phyloP scores from a whole-genome alignment of 2,797 vertebrate genomes.

The Siniperca undulata region DNA sequence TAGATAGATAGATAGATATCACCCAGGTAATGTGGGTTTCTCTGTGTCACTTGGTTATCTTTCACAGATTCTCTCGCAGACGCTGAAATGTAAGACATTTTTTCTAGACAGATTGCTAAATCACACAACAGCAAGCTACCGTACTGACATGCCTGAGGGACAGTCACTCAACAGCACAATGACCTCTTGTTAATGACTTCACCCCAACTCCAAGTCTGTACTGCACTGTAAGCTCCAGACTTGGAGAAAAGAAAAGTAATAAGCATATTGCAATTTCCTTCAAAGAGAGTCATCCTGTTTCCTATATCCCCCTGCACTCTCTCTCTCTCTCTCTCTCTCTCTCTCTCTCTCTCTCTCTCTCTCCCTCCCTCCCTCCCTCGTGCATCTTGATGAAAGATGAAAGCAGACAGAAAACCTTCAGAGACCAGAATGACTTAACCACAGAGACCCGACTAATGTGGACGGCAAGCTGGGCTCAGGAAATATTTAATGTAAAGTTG shows the following conservation, averaged over 20 bases:
- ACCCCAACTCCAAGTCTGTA: constrained; percentile 28
- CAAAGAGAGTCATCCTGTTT: constrained; percentile 29
- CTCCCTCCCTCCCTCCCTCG: background rate
- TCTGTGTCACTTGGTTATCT: constrained; percentile 12
- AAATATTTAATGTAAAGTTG: constrained; percentile 60
- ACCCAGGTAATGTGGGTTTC: constrained; percentile 18
- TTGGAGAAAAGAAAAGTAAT: constrained; percentile 56
- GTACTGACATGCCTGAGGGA: constrained; percentile 28
- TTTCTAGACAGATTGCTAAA: constrained; percentile 29
- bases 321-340: background rate
- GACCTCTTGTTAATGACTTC: constrained; percentile 66
- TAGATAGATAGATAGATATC: constrained; percentile 19
- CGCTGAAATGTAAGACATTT: constrained; percentile 28
- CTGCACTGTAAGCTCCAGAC: constrained; percentile 32
- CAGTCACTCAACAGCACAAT: constrained; percentile 53
- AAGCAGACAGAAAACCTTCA: constrained; percentile 66
- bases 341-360: too few species aligned
- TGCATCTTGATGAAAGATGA: constrained; percentile 71
- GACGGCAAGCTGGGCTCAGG: constrained; percentile 38
- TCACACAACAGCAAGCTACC: constrained; percentile 24
- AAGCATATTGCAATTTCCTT: constrained; percentile 52
- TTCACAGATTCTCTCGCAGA: constrained; percentile 18
- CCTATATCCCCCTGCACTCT: constrained; percentile 18
- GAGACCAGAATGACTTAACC: constrained; percentile 61
- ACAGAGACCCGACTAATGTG: constrained; percentile 28